Conservation (phyloP, 2,888 invertebrate species). For the Parnassius smintheus region DNA sequence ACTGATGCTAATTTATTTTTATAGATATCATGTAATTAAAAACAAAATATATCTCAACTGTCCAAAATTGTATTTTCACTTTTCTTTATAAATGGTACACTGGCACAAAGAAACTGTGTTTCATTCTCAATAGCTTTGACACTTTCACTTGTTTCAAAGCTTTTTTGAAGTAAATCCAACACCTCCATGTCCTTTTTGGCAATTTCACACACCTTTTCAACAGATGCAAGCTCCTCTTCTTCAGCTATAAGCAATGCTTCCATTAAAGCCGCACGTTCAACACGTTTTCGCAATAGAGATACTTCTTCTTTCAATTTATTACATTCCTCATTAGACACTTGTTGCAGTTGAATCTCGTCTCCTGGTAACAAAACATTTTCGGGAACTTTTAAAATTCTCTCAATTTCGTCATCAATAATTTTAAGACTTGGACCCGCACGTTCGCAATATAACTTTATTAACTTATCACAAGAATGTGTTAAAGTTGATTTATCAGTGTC, state of each 20-base stretch:
- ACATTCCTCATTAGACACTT: conserved; percentile 59
- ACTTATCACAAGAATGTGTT: conserved; percentile 61
- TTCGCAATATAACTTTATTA: conserved; percentile 62
- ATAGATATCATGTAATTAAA: too few relatives aligned
- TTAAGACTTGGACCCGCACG: conserved; percentile 60
- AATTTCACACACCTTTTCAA: conserved; percentile 63
- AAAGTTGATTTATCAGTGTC: conserved; percentile 64
- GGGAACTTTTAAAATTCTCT: conserved; percentile 60
- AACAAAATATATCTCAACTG: conserved; percentile 25
- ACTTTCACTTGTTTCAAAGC: conserved; percentile 42
- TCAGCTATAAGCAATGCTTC: conserved; percentile 63
- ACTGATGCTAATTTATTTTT: too few relatives aligned
- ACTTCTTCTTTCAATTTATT: conserved; percentile 62
- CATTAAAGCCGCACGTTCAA: conserved; percentile 67
- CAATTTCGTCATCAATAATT: conserved; percentile 64
- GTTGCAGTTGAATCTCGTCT: conserved; percentile 63
- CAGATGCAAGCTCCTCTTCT: conserved; percentile 58
- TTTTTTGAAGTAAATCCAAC: conserved; percentile 56
- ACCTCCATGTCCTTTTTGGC: conserved; percentile 69
- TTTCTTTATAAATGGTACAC: conserved; percentile 51
- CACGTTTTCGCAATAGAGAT: conserved; percentile 49
- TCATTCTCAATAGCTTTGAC: conserved; percentile 51
- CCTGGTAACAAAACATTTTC: conserved; percentile 63
- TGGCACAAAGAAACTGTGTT: conserved; percentile 58
- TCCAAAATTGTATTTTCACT: conserved; percentile 26